Base-by-base conservation (phyloP, 2,797 vertebrate species). In the Coccyzus lansbergi region DNA sequence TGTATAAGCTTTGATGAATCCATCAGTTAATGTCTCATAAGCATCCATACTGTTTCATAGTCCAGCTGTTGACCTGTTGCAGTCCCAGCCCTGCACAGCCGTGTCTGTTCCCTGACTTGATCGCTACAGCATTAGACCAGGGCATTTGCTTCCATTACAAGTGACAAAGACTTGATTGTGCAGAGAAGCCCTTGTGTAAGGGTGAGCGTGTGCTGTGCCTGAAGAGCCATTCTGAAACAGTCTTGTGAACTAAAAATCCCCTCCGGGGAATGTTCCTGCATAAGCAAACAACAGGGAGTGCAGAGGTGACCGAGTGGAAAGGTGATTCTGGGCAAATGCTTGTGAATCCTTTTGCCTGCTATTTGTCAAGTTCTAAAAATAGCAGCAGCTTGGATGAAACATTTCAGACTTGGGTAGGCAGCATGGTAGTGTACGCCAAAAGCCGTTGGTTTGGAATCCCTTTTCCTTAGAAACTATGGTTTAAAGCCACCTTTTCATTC, bases 261-360 rank as follows among this genome's bases (percentile, higher is more conserved):
- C 90, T 83, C 40, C 7, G 21, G 90, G 90, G 78, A 76, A 15
- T 22, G 80, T 21, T 83, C 82, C 87, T 88, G 74, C 83, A 31
- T 77, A 29, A 77, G 92, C 88, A 94, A 91, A 94, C 93, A 80
- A 29, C 86, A 77, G 75, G 78, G 67, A 89, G 81, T 68, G 88
- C 86, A 90, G 92, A 77, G 95, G 88, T 89, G 76, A 10, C 86
- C 14, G 60, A 77, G 88, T 85, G 86, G 92, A 85, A 94, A 90
- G 94, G 94, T 89, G 90, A 72, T 86, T 29, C 91, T 95, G 87
- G 94, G 87, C 94, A 92, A 90, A 88, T 83, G 94, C 83, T 92
- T 6, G 19, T 74, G 92, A 90, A 89, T 87, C 88, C 85, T 93
- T 86, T 65, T 78, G 65, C 79, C 93, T 95, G 92, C 94, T 94